phyloP scores from a whole-genome alignment of 2,113 vertebrate genomes.

The Seriola aureovittata region DNA sequence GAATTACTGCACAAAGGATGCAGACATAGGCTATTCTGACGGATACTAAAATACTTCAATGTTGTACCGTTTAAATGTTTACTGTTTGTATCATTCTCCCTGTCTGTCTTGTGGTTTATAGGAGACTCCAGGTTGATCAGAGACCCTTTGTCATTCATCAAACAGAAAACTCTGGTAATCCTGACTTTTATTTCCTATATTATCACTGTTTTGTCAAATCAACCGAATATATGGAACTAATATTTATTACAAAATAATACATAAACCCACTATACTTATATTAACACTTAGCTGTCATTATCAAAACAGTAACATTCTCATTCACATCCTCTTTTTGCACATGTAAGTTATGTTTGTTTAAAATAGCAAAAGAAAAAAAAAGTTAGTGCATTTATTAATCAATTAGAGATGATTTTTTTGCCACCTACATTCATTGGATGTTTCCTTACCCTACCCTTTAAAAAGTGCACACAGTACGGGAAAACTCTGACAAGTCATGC shows the following conservation, averaged over 20 bases:
- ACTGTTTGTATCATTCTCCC: neutral
- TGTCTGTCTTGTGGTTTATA: constrained; percentile 29
- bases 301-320: neutral
- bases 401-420: neutral
- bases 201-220: neutral
- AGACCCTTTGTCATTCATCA: constrained; percentile 36
- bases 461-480: neutral
- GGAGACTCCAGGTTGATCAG: constrained; percentile 69
- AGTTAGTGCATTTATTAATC: neutral
- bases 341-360: neutral
- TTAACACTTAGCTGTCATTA: neutral
- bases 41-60: neutral
- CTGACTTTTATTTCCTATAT: neutral
- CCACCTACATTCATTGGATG: no score
- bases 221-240: neutral
- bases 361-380: no score
- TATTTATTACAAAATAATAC: neutral
- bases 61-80: neutral
- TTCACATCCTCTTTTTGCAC: neutral
- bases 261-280: neutral
- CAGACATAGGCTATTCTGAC: neutral
- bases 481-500: neutral
- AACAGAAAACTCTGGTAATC: constrained; percentile 54
- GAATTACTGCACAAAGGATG: neutral
- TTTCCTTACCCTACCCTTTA: neutral